Base-by-base conservation (phyloP, 2,888 invertebrate genomes). In the Cremastobaeus sp. region DNA sequence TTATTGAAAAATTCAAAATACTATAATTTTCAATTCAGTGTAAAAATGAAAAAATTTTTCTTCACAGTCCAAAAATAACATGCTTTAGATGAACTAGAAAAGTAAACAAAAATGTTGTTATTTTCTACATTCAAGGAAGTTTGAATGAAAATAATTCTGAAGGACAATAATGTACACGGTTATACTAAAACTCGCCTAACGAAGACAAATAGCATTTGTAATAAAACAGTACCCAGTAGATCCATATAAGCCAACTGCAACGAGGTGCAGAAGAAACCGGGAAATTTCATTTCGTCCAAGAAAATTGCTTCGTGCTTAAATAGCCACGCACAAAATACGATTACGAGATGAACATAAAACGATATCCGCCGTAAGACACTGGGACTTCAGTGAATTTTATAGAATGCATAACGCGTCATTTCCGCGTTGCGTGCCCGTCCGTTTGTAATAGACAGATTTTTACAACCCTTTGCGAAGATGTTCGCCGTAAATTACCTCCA, bases 201-300 rank as follows among this genome's bases (percentile, higher is more conserved):
- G 74, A 79, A 77, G 79, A 79, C 68, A 59, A 69, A 78, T 77
- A 76, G 65, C 68, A 69, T 65, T 52, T 65, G 74, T 66, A 72
- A 72, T 65, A 72, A 72, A 72, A 59, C 65, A 59, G 39, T 62
- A 50, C 30, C 59, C 45, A 20, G 39, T 43, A 65, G 55, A 79
- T 71, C 73, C 69, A 54, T 41, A 60, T 71, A 64, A 69, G 70
- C 73, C 45, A 68, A 52, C 59, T 52, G 62, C 54, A 50, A 52
- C 52, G 35, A 47, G 74, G 64, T 41, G 55, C 43, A 34, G 62
- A 70, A 70, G 70, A 72, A 80, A 78, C 60, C 39, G 45, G 50
- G 66, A 64, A 57, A 76, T 69, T 69, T 70, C 73, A 59, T 74
- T 77, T 69, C 64, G 35, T 47, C 32, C 28, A 30, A 66, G 50